Evolutionary conservation across 35 echinoderm and acorn worm species (phyloP), one percentile per base, ranked within the genome.

Genomic region (Antedon bifida): DNA sequence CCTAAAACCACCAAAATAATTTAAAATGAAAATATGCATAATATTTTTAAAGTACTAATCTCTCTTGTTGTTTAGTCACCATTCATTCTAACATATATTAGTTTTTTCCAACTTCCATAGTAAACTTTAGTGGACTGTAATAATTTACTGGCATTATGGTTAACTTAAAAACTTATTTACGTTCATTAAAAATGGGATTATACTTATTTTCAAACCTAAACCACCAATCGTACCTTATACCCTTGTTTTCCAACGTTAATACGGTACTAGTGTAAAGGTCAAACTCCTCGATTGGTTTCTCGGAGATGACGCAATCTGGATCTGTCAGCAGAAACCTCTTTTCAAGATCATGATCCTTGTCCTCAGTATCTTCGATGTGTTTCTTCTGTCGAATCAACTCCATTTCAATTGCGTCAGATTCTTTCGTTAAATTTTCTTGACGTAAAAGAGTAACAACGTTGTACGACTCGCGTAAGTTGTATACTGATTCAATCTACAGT

Each of bases 281-380:
- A 87, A 87, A 89, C 31, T 97, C 90, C 0, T 90, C 83, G 19
- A 97, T 79, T 0, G 90, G 87, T 55, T 84, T 75, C 11, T 88
- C 90, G 0, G 94, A 90, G 17, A 85, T 85, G 34, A 92, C 77
- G 74, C 94, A 97, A 76, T 97, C 94, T 0, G 42, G 23, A 80
- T 97, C 94, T 2, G 86, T 92, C 36, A 78, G 33, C 12, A 92
- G 85, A 73, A 97, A 97, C 23, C 88, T 74, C 46, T 92, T 87
- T 78, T 97, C 94, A 35, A 97, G 79, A 83, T 97, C 90, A 0
- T 88, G 84, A 34, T 97, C 94, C 38, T 91, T 91, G 29, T 97
- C 94, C 36, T 97, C 94, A 35, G 92, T 97, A 19, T 85, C 90
- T 44, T 97, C 94, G 16, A 97, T 97, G 38, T 92, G 84, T 32